These are phyloP conservation scores for Borostomias antarcticus DNA, from an alignment of 2,797 vertebrate genomes.

Conservation along the genomic window DNA sequence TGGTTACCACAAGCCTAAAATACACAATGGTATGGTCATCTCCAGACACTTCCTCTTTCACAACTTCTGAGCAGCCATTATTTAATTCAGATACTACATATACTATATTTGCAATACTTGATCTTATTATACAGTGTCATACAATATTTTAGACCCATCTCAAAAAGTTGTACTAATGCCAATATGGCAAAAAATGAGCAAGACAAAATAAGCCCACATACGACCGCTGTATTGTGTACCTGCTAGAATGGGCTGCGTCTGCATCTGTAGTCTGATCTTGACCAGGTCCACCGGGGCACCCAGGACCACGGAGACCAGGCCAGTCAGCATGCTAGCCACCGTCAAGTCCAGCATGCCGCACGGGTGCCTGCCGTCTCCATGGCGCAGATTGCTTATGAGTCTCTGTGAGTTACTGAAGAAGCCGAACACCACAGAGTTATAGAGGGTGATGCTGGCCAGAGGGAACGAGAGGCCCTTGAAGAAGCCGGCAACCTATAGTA, in stretches of 20 bases:
- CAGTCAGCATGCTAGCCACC: slow-evolving; percentile 85
- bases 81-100: too few species aligned
- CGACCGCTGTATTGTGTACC: slow-evolving; percentile 68
- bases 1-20: too few species aligned
- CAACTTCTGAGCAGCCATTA: too few species aligned
- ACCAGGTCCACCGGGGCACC: slow-evolving; percentile 92
- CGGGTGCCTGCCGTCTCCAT: slow-evolving; percentile 60
- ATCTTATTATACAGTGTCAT: background rate
- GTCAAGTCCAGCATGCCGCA: slow-evolving; percentile 77
- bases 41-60: too few species aligned
- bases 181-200: background rate
- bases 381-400: slow-evolving; percentile 80
- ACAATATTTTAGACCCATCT: too few species aligned
- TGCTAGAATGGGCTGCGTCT: slow-evolving; percentile 77
- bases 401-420: slow-evolving; percentile 89
- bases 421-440: slow-evolving; percentile 93
- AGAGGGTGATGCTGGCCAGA: slow-evolving; percentile 86
- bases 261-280: slow-evolving; percentile 97
- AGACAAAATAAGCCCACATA: background rate
- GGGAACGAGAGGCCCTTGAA: slow-evolving; percentile 98
- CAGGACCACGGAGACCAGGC: slow-evolving; percentile 84
- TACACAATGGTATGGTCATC: too few species aligned
- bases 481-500: slow-evolving; percentile 88
- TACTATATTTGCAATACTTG: too few species aligned
- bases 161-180: background rate